phyloP scores from a whole-genome alignment of 2,797 vertebrate genomes.

The Acanthornis magna region DNA sequence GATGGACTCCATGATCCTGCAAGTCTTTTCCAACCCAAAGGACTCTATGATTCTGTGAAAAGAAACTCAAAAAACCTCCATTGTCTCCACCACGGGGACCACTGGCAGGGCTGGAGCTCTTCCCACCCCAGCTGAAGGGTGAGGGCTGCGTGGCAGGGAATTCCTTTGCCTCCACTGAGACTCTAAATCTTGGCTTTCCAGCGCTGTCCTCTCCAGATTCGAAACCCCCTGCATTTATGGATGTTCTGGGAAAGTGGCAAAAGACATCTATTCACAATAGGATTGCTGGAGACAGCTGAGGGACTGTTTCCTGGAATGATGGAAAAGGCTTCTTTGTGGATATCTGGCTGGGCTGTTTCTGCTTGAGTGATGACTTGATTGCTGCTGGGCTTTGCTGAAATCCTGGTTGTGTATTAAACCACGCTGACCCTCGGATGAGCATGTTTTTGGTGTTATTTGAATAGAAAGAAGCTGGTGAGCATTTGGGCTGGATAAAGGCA shows the following conservation, averaged over 20 bases:
- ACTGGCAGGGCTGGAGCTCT: neutral
- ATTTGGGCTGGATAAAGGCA: neutral
- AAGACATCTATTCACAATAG: conserved; percentile 56
- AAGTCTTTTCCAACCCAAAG: neutral
- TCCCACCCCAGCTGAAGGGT: neutral
- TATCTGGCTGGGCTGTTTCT: conserved; percentile 16
- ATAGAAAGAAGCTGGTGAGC: conserved; percentile 16
- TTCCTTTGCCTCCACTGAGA: neutral
- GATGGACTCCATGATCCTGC: neutral
- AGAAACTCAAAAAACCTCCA: neutral
- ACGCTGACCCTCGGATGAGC: neutral
- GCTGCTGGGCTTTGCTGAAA: conserved; percentile 48
- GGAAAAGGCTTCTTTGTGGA: conserved; percentile 30
- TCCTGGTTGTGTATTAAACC: neutral
- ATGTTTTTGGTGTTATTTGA: neutral
- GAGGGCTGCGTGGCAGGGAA: neutral
- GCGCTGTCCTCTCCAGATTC: neutral
- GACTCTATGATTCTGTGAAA: neutral
- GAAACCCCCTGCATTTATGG: neutral
- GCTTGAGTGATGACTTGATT: conserved; percentile 17
- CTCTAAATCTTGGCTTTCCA: conserved; percentile 14
- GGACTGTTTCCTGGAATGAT: conserved; percentile 35
- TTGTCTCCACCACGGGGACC: neutral
- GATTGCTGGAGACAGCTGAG: conserved; percentile 63
- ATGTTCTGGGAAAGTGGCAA: conserved; percentile 61